phyloP scores from a whole-genome alignment of 2,113 vertebrate genomes.

The Osmerus mordax region DNA sequence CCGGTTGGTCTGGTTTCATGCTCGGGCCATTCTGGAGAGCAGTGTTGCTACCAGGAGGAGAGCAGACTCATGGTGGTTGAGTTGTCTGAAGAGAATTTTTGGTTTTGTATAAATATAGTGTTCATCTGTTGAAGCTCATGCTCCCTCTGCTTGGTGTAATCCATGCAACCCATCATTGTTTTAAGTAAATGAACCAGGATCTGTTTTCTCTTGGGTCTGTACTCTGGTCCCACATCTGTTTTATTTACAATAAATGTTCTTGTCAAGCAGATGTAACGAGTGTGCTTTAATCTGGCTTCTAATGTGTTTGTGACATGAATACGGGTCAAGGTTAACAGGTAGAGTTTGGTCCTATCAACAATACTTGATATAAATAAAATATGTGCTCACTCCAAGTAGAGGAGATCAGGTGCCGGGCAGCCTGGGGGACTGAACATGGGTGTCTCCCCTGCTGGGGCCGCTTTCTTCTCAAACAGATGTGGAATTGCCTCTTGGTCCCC shows the following conservation, averaged over 20 bases:
- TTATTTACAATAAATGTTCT: constrained; percentile 68
- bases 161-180: constrained; percentile 33
- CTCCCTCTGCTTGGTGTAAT: constrained; percentile 30
- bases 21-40: constrained; percentile 15
- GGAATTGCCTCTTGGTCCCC: no score
- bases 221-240: constrained; percentile 36
- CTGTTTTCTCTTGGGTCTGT: constrained; percentile 30
- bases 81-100: constrained; percentile 32
- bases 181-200: constrained; percentile 21
- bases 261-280: constrained; percentile 55
- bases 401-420: no score
- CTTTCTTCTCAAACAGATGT: no score
- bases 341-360: no score
- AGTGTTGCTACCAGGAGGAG: no score
- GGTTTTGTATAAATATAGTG: constrained; percentile 39
- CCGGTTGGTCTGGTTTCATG: neutral
- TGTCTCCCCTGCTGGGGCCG: no score
- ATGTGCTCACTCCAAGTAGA: no score
- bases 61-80: constrained; percentile 19
- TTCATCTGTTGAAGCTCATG: constrained; percentile 30
- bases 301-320: neutral
- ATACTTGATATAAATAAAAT: no score
- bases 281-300: constrained; percentile 1
- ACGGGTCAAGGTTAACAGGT: neutral
- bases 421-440: no score